These are phyloP conservation scores for Gymnoscopelus braueri DNA, from an alignment of 2,797 vertebrate genomes.

Conservation along the genomic window DNA sequence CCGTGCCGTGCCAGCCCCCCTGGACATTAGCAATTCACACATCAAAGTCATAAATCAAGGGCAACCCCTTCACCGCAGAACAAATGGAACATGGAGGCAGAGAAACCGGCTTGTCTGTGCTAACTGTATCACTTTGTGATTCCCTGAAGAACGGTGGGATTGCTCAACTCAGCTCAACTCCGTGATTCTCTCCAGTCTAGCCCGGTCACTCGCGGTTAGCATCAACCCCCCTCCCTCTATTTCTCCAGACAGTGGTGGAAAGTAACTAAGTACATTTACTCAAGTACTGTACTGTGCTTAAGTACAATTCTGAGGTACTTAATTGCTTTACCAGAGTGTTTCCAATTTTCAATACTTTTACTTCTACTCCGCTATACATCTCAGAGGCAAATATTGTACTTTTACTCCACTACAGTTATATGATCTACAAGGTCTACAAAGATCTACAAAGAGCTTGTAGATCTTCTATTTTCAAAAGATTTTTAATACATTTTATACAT, in stretches of 20 bases:
- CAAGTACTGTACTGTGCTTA: too few species aligned
- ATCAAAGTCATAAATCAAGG: conserved; percentile 74
- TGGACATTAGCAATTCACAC: conserved; percentile 64
- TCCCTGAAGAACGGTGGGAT: conserved; percentile 33
- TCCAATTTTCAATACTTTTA: too few species aligned
- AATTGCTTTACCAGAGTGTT: too few species aligned
- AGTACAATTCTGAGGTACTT: too few species aligned
- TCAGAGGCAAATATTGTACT: too few species aligned
- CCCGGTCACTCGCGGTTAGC: conserved; percentile 48
- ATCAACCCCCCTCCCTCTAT: conserved; percentile 12
- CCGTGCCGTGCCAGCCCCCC: background rate
- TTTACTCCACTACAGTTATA: too few species aligned
- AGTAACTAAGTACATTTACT: too few species aligned
- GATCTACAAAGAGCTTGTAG: too few species aligned
- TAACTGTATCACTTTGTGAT: conserved; percentile 40
- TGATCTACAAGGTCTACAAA: too few species aligned
- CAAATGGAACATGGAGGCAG: conserved; percentile 54
- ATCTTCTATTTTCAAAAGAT: too few species aligned
- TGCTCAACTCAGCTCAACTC: background rate
- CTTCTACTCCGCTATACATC: too few species aligned
- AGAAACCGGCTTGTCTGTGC: conserved; percentile 45
- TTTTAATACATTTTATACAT: too few species aligned
- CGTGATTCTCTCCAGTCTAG: conserved; percentile 22
- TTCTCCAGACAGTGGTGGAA: background rate
- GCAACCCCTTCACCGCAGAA: conserved; percentile 49